A percentile compares a stretch with the other conserved stretches of the same genome.
These are phyloP conservation scores for Xiphophorus couchianus DNA, from an alignment of 2,113 vertebrate species.

Conservation along the genomic window DNA sequence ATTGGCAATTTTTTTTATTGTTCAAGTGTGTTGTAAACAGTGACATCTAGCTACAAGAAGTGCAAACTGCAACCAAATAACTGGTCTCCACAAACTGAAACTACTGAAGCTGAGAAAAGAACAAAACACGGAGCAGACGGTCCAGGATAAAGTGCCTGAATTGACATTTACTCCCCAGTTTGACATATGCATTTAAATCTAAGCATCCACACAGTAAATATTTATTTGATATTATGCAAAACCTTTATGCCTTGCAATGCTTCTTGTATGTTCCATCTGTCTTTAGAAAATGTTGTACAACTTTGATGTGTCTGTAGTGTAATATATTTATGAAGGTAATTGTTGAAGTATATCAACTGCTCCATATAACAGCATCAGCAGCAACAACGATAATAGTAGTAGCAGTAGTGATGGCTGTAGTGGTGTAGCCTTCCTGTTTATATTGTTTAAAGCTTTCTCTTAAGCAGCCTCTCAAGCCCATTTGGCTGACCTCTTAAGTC, in stretches of 20 bases:
- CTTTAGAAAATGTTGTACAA: neutral
- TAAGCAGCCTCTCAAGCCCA: slow-evolving; percentile 30
- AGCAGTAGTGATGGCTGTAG: neutral
- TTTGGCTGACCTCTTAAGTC: slow-evolving; percentile 42
- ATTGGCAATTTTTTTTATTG: too few relatives aligned
- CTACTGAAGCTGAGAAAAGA: too few relatives aligned
- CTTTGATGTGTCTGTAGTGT: neutral
- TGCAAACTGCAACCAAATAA: too few relatives aligned
- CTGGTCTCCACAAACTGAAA: too few relatives aligned
- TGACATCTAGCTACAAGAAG: too few relatives aligned
- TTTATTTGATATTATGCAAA: neutral
- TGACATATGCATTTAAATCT: neutral
- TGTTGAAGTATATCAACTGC: neutral
- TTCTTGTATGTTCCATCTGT: neutral
- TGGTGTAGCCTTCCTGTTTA: neutral
- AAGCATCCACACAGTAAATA: neutral
- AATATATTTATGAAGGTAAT: neutral
- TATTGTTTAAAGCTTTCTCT: slow-evolving; percentile 4
- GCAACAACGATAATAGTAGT: neutral
- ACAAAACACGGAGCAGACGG: too few relatives aligned
- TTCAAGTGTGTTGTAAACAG: too few relatives aligned
- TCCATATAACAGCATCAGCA: neutral
- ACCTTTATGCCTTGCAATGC: neutral
- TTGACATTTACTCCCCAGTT: too few relatives aligned
- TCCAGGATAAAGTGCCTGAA: too few relatives aligned